A percentile compares a stretch with the other conserved stretches of the same genome.
Evolutionary conservation across 2,113 vertebrate species (phyloP).

Genomic region (Pampusana beccarii): DNA sequence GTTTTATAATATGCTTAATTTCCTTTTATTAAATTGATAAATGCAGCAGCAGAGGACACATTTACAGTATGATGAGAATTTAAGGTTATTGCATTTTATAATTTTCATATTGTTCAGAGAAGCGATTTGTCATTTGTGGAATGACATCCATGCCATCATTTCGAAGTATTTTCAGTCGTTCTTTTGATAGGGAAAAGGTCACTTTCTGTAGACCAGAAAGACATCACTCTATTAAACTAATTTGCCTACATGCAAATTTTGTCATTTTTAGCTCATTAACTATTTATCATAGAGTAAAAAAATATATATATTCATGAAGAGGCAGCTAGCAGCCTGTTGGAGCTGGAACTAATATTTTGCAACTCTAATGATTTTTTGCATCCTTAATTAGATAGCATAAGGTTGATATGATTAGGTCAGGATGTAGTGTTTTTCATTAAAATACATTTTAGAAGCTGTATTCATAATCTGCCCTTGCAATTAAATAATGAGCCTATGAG

Average conservation of each 20-base stretch:
- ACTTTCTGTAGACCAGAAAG: conserved; percentile 91
- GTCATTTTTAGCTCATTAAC: conserved; percentile 98
- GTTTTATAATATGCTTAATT: conserved; percentile 91
- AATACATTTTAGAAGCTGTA: conserved; percentile 98
- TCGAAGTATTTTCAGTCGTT: conserved; percentile 83
- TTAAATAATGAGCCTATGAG: conserved; percentile 97
- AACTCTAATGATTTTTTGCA: conserved; percentile 99
- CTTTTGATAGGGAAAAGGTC: conserved; percentile 88
- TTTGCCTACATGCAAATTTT: conserved; percentile 98
- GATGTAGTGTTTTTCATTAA: conserved; percentile 99
- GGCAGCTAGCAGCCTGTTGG: conserved; percentile 89
- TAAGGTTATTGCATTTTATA: conserved; percentile 90
- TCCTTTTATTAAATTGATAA: conserved; percentile 92
- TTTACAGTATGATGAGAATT: conserved; percentile 87
- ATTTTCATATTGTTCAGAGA: conserved; percentile 89
- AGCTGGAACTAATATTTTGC: conserved; percentile 99
- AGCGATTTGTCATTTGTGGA: conserved; percentile 85
- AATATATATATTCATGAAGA: conserved; percentile 90
- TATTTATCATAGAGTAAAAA: conserved; percentile 93
- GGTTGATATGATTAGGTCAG: conserved; percentile 99
- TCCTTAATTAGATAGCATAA: conserved; percentile 99
- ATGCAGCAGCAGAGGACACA: conserved; percentile 83
- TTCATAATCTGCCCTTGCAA: conserved; percentile 98
- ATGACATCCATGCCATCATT: conserved; percentile 82
- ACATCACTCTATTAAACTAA: conserved; percentile 92